Base-by-base conservation (phyloP, 2,797 vertebrate genomes). In the Otolemur crassicaudatus region DNA sequence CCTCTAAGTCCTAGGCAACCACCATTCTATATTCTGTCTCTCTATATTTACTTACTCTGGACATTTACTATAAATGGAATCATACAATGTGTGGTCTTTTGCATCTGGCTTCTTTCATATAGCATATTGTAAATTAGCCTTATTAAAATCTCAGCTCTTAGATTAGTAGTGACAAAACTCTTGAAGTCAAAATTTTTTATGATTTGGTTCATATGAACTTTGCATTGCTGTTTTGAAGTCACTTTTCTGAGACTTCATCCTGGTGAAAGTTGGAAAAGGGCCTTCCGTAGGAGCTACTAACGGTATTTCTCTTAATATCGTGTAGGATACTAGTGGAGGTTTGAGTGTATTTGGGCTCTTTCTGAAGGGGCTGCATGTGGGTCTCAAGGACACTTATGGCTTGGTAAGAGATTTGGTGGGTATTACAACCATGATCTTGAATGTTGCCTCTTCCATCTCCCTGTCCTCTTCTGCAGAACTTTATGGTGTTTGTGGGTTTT, bases 61-160 rank as follows among this genome's bases (percentile, higher is more conserved):
- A 65, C 9, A 75, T 22, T 95, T 90, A 29, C 19, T 75, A 7
- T 46, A 67, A 88, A 72, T 31, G 0, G 58, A 84, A 56, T 80
- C 14, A 91, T 19, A 31, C 6, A 63, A 1, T 65, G 34, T 29
- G 25, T 29, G 25, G 4, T 53, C 7, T 69, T 83, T 82, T 37
- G 8, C 70, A 3, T 84, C 49, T 90, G 13, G 3, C 4, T 46
- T 94, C n/a, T 77, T 88, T 69, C 27, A 61, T 13, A 69, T 29
- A 73, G 9, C 12, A 3, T 58, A 53, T 81, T 63, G 23, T 19
- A 63, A 95, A 37, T 46, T 7, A 23, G 29, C 40, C 56, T 40
- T 77, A 53, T 87, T 79, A 67, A 65, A 8, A 91, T 60, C 75
- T 91, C 34, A 86, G 40, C 29, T 79, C 88, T 93, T 73, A 82